Evolutionary conservation across 2,113 vertebrate genomes (phyloP).

Genomic region (Chamaetylas fuelleborni): DNA sequence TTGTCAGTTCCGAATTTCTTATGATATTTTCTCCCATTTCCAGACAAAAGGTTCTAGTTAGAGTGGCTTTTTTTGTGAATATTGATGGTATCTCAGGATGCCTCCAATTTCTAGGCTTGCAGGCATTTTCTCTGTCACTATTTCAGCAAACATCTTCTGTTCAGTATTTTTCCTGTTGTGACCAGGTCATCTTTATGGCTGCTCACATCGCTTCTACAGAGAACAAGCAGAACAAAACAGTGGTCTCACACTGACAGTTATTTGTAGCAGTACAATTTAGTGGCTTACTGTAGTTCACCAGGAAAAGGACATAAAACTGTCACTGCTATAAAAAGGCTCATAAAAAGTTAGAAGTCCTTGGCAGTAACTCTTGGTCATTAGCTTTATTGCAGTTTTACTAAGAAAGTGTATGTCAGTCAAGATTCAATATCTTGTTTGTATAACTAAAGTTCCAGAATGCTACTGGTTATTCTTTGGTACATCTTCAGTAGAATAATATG

Average conservation of each 20-base stretch:
- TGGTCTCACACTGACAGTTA: neutral
- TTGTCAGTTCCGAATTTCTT: neutral
- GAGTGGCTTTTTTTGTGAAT: neutral
- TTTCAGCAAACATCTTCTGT: neutral
- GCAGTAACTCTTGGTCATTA: neutral
- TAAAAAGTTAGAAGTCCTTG: constrained; percentile 3
- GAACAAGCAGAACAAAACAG: neutral
- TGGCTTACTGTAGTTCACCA: neutral
- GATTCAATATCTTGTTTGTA: neutral
- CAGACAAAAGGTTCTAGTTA: neutral
- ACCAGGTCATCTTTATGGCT: neutral
- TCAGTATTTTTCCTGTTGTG: neutral
- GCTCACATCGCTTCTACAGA: fast-evolving
- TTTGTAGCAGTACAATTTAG: neutral
- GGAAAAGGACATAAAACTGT: neutral
- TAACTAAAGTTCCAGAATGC: neutral
- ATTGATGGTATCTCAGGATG: neutral
- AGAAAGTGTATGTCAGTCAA: neutral
- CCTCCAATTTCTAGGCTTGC: neutral
- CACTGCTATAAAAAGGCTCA: neutral
- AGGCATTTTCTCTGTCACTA: neutral
- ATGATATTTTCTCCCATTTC: neutral
- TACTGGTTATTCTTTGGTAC: neutral
- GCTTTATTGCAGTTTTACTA: neutral
- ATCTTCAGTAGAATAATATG: neutral